phyloP scores from a whole-genome alignment of 2,888 invertebrate species.

The Crepidodera aurea region DNA sequence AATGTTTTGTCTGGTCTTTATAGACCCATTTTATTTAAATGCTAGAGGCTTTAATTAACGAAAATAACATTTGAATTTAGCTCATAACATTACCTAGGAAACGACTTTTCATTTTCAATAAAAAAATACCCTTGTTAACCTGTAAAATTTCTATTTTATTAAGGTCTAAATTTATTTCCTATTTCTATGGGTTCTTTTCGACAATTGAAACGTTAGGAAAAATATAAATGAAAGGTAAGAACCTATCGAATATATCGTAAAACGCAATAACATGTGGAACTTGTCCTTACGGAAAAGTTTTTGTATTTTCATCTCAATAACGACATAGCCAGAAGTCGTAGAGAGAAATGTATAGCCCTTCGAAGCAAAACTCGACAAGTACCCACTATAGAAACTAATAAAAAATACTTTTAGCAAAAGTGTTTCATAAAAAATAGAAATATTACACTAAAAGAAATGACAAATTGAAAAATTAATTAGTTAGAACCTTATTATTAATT shows the following conservation, averaged over 20 bases:
- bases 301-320: slow-evolving; percentile 14
- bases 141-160: too few relatives aligned
- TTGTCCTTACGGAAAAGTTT: neutral
- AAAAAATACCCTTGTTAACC: too few relatives aligned
- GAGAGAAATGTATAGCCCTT: slow-evolving; percentile 9
- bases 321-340: slow-evolving; percentile 12
- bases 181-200: neutral
- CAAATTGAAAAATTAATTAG: too few relatives aligned
- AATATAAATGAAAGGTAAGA: slow-evolving; percentile 10
- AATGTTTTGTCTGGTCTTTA: too few relatives aligned
- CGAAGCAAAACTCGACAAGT: neutral
- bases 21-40: too few relatives aligned
- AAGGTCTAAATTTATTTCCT: slow-evolving; percentile 5
- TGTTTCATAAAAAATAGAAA: too few relatives aligned
- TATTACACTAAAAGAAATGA: too few relatives aligned
- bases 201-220: slow-evolving; percentile 8
- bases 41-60: too few relatives aligned
- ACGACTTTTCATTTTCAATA: too few relatives aligned
- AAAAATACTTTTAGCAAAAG: slow-evolving; percentile 1
- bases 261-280: slow-evolving; percentile 3
- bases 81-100: too few relatives aligned
- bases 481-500: too few relatives aligned
- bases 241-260: slow-evolving; percentile 12
- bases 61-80: too few relatives aligned
- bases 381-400: slow-evolving; percentile 12